Conservation (phyloP, 2,113 vertebrate species). For the Morone saxatilis region DNA sequence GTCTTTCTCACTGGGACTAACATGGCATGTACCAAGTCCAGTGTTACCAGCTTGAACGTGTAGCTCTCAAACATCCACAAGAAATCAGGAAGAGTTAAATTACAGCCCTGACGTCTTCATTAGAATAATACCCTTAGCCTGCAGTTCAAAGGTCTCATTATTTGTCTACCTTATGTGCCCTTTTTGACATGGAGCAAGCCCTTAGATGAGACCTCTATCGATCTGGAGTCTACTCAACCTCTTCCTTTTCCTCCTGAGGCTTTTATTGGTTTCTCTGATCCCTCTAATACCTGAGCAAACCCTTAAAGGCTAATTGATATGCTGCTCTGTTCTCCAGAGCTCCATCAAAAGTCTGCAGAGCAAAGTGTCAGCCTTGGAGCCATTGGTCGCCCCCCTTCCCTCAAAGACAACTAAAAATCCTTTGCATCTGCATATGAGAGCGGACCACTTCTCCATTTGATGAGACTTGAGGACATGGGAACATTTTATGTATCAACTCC, state of each 20-base stretch:
- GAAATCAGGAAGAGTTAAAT: slow-evolving; percentile 26
- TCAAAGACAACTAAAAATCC: slow-evolving; percentile 48
- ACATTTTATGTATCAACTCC: slow-evolving; percentile 29
- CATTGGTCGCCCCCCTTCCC: slow-evolving; percentile 21
- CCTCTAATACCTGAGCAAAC: slow-evolving; percentile 81
- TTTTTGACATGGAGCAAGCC: slow-evolving; percentile 47
- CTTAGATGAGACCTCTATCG: slow-evolving; percentile 60
- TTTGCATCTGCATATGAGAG: slow-evolving; percentile 54
- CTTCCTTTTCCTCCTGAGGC: slow-evolving; percentile 59
- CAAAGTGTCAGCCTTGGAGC: slow-evolving; percentile 71
- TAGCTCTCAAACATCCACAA: not conserved
- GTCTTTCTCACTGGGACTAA: not conserved
- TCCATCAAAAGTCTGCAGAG: slow-evolving; percentile 68
- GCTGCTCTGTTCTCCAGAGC: slow-evolving; percentile 74
- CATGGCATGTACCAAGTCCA: not conserved
- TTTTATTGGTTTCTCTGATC: slow-evolving; percentile 79
- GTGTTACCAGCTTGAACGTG: not conserved
- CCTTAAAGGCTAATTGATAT: slow-evolving; percentile 84
- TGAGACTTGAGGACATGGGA: slow-evolving; percentile 37
- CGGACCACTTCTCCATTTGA: slow-evolving; percentile 44
- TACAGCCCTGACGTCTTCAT: slow-evolving; percentile 43
- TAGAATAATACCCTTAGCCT: slow-evolving; percentile 45
- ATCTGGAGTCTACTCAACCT: slow-evolving; percentile 61
- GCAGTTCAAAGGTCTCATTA: slow-evolving; percentile 69
- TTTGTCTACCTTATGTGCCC: slow-evolving; percentile 44